Conservation (phyloP, 2,797 vertebrate species). For the Chrosomus eos region DNA sequence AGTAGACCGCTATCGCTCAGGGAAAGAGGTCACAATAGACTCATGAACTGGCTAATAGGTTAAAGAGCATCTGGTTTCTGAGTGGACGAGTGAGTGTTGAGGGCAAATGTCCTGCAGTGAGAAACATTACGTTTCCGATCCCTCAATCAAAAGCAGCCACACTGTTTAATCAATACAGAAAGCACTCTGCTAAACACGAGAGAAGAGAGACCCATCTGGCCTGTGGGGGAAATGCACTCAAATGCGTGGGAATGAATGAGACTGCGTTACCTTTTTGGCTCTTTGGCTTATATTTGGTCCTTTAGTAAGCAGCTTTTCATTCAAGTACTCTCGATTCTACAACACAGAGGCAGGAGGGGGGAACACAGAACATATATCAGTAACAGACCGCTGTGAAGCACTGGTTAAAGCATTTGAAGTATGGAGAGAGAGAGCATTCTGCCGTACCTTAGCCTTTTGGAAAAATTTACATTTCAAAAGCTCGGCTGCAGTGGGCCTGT, state of each 20-base stretch:
- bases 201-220: constrained; percentile 19
- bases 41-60: not conserved
- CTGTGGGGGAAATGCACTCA: not conserved
- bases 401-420: constrained; percentile 33
- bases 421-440: constrained; percentile 54
- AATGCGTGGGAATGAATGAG: constrained; percentile 15
- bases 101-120: constrained; percentile 7
- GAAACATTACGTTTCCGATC: constrained; percentile 23
- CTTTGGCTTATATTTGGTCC: constrained; percentile 96
- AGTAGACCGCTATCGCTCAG: not conserved
- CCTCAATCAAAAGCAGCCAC: constrained; percentile 27
- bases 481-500: constrained; percentile 95
- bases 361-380: constrained; percentile 48
- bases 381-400: constrained; percentile 19
- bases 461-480: constrained; percentile 99
- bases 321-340: constrained; percentile 96
- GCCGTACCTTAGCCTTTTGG: constrained; percentile 97
- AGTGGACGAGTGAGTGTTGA: constrained; percentile 8
- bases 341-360: constrained; percentile 52
- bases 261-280: constrained; percentile 90
- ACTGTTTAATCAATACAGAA: constrained; percentile 65
- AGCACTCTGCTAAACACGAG: constrained; percentile 55
- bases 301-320: constrained; percentile 92
- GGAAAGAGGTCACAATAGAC: not conserved
- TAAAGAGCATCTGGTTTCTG: not conserved